These are phyloP conservation scores for Goniozus legneri DNA, from an alignment of 1,140 invertebrate genomes.

Conservation along the genomic window DNA sequence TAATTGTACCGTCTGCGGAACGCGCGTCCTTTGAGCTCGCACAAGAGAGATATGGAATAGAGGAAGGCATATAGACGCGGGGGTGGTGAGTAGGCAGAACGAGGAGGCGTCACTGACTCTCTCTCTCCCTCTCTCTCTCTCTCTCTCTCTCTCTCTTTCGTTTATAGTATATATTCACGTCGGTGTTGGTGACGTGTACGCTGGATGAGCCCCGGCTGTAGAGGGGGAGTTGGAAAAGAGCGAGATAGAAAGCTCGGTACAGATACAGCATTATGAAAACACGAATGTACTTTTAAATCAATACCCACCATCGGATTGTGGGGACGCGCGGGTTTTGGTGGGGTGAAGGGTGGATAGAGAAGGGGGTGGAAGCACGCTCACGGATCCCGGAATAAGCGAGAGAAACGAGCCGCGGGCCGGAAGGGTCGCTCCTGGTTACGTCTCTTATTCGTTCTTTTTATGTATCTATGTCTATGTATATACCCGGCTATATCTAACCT, in stretches of 20 bases:
- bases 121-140: no score
- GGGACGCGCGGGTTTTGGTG: conserved; percentile 35
- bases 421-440: neutral
- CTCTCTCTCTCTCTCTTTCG: no score
- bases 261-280: conserved; percentile 57
- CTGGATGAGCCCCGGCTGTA: neutral
- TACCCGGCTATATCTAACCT: no score
- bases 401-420: conserved; percentile 14
- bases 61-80: neutral
- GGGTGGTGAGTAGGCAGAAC: conserved; percentile 10
- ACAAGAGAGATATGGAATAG: no score
- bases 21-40: no score
- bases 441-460: no score
- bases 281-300: conserved; percentile 58
- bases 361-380: conserved; percentile 28
- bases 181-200: neutral
- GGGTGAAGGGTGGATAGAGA: conserved; percentile 24
- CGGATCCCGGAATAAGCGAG: conserved; percentile 23
- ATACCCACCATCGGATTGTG: conserved; percentile 53
- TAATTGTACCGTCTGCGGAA: conserved; percentile 37
- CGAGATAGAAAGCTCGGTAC: conserved; percentile 36
- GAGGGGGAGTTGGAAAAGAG: neutral
- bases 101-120: no score
- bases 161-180: no score
- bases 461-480: no score